These are phyloP conservation scores for Xiphorhynchus elegans DNA, from an alignment of 2,113 vertebrate species.

Conservation along the genomic window DNA sequence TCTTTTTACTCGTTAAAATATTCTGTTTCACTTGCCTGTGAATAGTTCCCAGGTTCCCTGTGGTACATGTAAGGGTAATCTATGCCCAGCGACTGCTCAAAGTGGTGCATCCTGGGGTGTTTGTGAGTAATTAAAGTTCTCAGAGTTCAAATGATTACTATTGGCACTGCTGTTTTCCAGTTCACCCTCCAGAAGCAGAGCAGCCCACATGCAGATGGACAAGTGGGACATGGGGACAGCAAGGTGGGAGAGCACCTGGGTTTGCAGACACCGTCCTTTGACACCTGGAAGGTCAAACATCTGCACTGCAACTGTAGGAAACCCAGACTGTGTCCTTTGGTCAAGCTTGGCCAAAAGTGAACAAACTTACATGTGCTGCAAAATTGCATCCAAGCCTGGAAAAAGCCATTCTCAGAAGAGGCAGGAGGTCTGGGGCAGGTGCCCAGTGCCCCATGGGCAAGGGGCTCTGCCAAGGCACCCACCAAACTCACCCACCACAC, in stretches of 20 bases:
- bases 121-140: background rate
- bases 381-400: background rate
- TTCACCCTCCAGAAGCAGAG: background rate
- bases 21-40: background rate
- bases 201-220: background rate
- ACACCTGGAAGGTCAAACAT: background rate
- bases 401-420: background rate
- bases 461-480: background rate
- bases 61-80: background rate
- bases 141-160: background rate
- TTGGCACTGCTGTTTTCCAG: background rate
- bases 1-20: background rate
- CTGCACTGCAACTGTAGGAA: background rate
- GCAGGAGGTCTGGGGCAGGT: background rate
- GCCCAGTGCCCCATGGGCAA: rapidly evolving
- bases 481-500: background rate
- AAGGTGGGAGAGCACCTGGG: rapidly evolving
- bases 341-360: background rate
- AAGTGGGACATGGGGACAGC: background rate
- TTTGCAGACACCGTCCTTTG: rapidly evolving
- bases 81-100: background rate
- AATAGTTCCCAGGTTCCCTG: background rate
- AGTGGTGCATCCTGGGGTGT: background rate
- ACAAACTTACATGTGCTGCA: background rate
- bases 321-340: background rate